Evolutionary conservation across 2,797 vertebrate genomes (phyloP), one percentile per base, ranked within the genome.

Genomic region (Todus mexicanus): DNA sequence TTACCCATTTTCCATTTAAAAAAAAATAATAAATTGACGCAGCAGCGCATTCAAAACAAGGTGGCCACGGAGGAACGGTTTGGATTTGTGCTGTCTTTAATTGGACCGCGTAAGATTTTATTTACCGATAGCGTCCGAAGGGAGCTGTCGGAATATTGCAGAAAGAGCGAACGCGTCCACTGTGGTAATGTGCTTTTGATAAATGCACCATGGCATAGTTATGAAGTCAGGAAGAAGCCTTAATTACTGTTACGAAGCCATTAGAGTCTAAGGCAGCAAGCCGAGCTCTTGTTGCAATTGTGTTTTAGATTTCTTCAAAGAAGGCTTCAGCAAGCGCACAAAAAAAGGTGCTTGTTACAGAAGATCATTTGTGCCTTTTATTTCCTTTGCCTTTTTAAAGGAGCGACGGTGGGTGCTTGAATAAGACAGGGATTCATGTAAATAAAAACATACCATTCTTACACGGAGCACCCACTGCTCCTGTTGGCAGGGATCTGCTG

Each of bases 181-280:
- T 89, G 92, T 66, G 88, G 92, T 92, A 87, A 95, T 89, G 89
- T 51, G 92, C 89, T 95, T 90, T 95, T 93, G 95, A 95, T 95
- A 93, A 96, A 95, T 94, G 93, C 73, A 69, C 94, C 92, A 89
- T 81, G 64, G 87, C 82, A 53, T 70, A 81, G 93, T 95, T 96
- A 88, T 19, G 73, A 91, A 96, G 87, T 79, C 87, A 73, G 91
- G 89, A 91, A 84, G 90, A 91, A 96, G 84, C 91, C 73, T 96
- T 96, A 95, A 96, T 96, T 95, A 93, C 92, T 93, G 82, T 84
- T 96, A 57, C 7, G 73, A 88, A 96, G 93, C 93, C 91, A 92
- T 96, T 96, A 95, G 82, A 80, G 76, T 94, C 87, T 92, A 83
- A 95, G 95, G 76, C 82, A 86, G 82, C 82, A 80, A 60, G 89